Percentiles rank a stretch among this genome's conserved stretches.
phyloP scores from a whole-genome alignment of 2,113 vertebrate genomes.

The Todiramphus saurophagus region DNA sequence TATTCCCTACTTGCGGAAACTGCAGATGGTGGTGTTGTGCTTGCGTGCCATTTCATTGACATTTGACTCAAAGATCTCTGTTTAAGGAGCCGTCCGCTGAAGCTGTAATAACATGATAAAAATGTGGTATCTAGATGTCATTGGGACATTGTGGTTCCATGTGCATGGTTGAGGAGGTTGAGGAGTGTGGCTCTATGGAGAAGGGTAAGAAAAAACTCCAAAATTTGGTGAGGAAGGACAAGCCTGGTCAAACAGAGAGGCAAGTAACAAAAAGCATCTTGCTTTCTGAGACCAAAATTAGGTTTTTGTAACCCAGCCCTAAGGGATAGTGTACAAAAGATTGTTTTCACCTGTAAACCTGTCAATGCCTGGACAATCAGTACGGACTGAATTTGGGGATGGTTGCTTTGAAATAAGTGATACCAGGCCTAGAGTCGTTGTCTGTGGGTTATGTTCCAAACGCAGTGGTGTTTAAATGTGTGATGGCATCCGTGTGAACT shows the following conservation, averaged over 20 bases:
- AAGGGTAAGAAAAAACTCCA: not conserved
- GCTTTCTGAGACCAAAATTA: not conserved
- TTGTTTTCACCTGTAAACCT: not conserved
- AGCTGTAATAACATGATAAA: not conserved
- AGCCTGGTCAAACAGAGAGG: not conserved
- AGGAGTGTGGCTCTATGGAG: not conserved
- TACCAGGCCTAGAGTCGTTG: not conserved
- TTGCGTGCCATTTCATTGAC: not conserved
- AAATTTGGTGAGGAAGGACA: not conserved
- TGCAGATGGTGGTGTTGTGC: not conserved
- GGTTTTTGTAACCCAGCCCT: not conserved
- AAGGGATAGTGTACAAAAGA: not conserved
- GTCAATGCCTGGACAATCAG: not conserved
- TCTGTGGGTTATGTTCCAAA: not conserved
- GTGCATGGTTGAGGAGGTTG: not conserved
- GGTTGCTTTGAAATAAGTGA: not conserved
- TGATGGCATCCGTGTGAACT: not conserved
- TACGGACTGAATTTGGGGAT: not conserved
- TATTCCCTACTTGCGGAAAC: not conserved
- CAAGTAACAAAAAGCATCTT: not conserved
- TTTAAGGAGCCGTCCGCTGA: not conserved
- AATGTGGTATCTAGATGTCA: not conserved
- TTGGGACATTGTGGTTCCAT: rapidly evolving
- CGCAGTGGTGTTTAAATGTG: not conserved
- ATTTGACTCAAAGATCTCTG: not conserved